These are phyloP conservation scores for Ceriagrion tenellum DNA, from an alignment of 2,888 invertebrate genomes.

Conservation along the genomic window DNA sequence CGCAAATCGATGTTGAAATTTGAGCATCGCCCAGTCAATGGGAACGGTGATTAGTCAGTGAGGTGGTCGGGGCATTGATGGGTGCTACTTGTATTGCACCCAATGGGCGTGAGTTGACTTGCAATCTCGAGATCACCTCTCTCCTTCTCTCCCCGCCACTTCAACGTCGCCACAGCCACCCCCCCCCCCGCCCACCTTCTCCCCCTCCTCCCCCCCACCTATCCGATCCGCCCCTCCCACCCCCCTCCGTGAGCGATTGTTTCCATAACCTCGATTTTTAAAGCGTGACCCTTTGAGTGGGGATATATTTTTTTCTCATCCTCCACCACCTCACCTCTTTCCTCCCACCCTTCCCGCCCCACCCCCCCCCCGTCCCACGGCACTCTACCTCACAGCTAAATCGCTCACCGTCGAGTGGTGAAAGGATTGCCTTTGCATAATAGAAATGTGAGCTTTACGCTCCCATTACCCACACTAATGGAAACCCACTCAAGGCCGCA, in stretches of 20 bases:
- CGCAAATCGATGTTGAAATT: too few relatives aligned
- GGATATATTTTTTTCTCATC: neutral
- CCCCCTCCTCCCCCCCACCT: neutral
- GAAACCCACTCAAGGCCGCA: slow-evolving; percentile 7
- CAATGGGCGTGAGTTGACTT: neutral
- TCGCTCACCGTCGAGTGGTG: slow-evolving; percentile 22
- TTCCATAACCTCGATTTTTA: slow-evolving; percentile 53
- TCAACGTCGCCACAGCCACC: neutral
- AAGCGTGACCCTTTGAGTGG: slow-evolving; percentile 29
- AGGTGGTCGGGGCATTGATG: neutral
- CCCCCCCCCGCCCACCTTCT: neutral
- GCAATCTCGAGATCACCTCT: neutral
- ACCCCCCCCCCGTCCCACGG: neutral
- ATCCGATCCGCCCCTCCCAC: neutral
- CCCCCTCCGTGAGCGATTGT: neutral
- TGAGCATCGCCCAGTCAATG: neutral
- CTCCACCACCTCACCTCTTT: too few relatives aligned
- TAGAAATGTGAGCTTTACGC: slow-evolving; percentile 41
- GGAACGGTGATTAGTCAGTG: neutral
- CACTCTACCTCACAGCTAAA: neutral
- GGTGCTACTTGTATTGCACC: neutral
- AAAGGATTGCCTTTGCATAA: slow-evolving; percentile 45
- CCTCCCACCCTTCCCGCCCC: neutral
- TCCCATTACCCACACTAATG: neutral
- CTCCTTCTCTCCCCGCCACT: neutral